phyloP scores from a whole-genome alignment of 2,113 vertebrate species.

The Cryptomyrus ogoouensis region DNA sequence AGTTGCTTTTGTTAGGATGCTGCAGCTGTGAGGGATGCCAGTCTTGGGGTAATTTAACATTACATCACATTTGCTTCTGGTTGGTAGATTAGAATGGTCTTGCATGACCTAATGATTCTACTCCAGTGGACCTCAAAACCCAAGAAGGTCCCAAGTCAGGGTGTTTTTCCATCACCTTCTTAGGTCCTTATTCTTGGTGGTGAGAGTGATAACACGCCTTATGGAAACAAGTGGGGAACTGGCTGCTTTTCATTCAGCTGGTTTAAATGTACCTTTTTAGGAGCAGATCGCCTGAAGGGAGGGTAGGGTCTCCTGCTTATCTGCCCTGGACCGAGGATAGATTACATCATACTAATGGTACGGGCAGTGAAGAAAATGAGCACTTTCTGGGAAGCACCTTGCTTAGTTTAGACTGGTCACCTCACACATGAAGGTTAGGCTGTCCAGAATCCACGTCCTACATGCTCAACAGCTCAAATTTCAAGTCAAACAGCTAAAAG shows the following conservation, averaged over 20 bases:
- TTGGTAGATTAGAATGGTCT: neutral
- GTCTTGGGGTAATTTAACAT: neutral
- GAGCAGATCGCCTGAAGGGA: neutral
- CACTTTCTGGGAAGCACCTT: neutral
- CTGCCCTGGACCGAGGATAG: neutral
- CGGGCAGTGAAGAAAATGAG: neutral
- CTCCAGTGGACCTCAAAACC: neutral
- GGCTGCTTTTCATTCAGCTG: neutral
- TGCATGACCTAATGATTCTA: neutral
- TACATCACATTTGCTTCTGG: neutral
- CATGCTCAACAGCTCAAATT: neutral
- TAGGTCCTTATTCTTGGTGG: neutral
- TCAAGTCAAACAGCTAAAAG: neutral
- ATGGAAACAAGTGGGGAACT: neutral
- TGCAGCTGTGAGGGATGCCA: neutral
- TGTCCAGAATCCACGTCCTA: neutral
- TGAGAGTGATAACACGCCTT: neutral
- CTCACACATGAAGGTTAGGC: neutral
- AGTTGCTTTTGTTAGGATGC: neutral
- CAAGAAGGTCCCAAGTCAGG: neutral
- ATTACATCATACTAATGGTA: neutral
- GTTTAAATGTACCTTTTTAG: neutral
- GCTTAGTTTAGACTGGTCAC: neutral
- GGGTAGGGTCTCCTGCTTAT: neutral
- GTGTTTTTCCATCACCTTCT: neutral